Evolutionary conservation across 1,140 invertebrate species (phyloP), one percentile per base, ranked within the genome.

Genomic region (Ceratosolen fusciceps): DNA sequence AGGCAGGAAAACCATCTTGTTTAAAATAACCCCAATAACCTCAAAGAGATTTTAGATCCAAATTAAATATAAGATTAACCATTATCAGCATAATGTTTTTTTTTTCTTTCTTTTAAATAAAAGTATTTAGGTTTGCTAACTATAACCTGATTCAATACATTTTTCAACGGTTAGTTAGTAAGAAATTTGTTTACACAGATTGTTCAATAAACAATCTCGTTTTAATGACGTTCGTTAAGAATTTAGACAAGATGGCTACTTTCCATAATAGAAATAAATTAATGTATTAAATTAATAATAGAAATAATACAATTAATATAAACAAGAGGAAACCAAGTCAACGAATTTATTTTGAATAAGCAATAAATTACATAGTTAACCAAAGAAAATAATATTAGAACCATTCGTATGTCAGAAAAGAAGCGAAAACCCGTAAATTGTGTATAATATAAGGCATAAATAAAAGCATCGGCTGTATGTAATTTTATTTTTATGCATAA

Each of bases 221-320:
- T n/a, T n/a, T n/a, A n/a, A n/a, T n/a, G n/a, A n/a, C n/a, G n/a
- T n/a, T n/a, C n/a, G 54, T 62, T 8, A 77, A 37, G 24, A 56
- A 24, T 68, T 76, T 16, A 76, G 62, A 77, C 34, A 70, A 77
- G 67, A 71, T 71, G 67, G 67, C 26, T n/a, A 58, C 12, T 77
- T 77, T 37, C 67, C 67, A 58, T 52, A 70, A 77, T 26, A 37
- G 58, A 58, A n/a, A 77, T 31, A 67, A 72, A 77, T 31, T 24
- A 65, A 62, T 14, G 10, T 77, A 54, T 9, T 62, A 68, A 54
- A 67, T 16, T 21, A 52, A 68, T 24, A 76, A 49, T 16, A 39
- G 10, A 68, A 68, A 8, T 34, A 24, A 47, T 14, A 75, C 58
- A 75, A 34, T 49, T 34, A 74, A 65, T 75, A 26, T 52, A 10